Evolutionary conservation across 2,888 invertebrate species (phyloP).

Genomic region (Carcina quercana): DNA sequence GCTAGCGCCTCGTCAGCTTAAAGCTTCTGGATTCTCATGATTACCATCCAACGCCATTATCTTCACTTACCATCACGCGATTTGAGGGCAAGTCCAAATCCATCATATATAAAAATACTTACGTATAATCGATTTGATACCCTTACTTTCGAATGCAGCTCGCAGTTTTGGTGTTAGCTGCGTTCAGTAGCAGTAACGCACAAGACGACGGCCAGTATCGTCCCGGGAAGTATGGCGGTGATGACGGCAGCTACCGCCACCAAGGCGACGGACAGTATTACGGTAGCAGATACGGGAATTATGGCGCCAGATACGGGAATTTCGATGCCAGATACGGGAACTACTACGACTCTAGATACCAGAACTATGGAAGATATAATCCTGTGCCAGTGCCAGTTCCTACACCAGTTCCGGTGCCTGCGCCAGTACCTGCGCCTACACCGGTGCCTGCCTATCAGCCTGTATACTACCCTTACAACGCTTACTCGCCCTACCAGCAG

Average conservation of each 20-base stretch:
- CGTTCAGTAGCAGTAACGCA: constrained; percentile 33
- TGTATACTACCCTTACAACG: constrained; percentile 27
- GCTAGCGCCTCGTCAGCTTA: too few relatives aligned
- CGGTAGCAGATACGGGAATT: constrained; percentile 20
- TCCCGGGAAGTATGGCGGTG: constrained; percentile 39
- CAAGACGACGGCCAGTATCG: constrained; percentile 64
- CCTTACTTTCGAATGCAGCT: constrained; percentile 28
- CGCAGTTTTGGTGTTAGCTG: constrained; percentile 28
- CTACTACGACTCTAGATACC: constrained; percentile 29
- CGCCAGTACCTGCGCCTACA: too few relatives aligned
- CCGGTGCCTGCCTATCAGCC: constrained; percentile 39
- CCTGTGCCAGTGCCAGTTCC: too few relatives aligned
- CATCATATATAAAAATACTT: too few relatives aligned
- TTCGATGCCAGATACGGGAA: constrained; percentile 14
- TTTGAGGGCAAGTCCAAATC: too few relatives aligned
- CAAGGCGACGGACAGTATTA: constrained; percentile 35
- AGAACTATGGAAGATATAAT: too few relatives aligned
- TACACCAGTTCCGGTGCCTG: too few relatives aligned
- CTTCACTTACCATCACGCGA: too few relatives aligned
- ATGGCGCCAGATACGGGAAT: constrained; percentile 20
- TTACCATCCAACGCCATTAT: too few relatives aligned
- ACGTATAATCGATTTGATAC: not conserved
- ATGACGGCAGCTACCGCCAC: constrained; percentile 43
- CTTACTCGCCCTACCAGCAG: constrained; percentile 30
- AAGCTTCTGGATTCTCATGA: too few relatives aligned